These are phyloP conservation scores for Erpetoichthys calabaricus DNA, from an alignment of 2,797 vertebrate species.

Conservation along the genomic window DNA sequence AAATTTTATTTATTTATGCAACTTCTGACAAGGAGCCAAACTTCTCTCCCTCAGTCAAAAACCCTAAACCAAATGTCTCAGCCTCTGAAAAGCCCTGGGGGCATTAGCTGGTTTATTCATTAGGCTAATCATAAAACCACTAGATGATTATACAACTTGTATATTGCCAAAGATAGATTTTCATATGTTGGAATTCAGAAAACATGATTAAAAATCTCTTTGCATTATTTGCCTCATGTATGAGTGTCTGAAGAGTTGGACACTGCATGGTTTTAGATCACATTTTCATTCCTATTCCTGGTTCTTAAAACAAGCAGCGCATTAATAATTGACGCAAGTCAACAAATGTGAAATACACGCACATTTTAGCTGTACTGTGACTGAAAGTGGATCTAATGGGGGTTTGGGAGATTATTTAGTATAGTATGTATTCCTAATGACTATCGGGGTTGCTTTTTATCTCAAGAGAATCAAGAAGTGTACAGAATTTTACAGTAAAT, in stretches of 20 bases:
- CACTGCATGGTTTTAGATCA: constrained; percentile 9
- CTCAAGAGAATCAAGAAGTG: too few relatives aligned
- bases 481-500: too few relatives aligned
- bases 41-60: neutral
- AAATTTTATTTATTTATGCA: constrained; percentile 1
- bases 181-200: neutral
- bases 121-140: neutral
- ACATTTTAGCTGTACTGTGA: too few relatives aligned
- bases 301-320: too few relatives aligned
- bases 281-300: neutral
- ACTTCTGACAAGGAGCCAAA: constrained; percentile 1
- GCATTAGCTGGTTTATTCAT: neutral
- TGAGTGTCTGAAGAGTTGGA: too few relatives aligned
- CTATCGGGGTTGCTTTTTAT: too few relatives aligned
- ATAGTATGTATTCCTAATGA: too few relatives aligned
- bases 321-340: too few relatives aligned
- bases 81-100: neutral
- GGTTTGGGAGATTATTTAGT: too few relatives aligned
- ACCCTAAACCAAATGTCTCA: neutral
- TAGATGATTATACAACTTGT: neutral
- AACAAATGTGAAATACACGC: too few relatives aligned
- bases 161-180: neutral
- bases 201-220: constrained; percentile 1
- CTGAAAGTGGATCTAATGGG: too few relatives aligned
- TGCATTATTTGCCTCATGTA: constrained; percentile 6